Evolutionary conservation across 2,113 vertebrate genomes (phyloP).

Genomic region (Shinisaurus crocodilurus): DNA sequence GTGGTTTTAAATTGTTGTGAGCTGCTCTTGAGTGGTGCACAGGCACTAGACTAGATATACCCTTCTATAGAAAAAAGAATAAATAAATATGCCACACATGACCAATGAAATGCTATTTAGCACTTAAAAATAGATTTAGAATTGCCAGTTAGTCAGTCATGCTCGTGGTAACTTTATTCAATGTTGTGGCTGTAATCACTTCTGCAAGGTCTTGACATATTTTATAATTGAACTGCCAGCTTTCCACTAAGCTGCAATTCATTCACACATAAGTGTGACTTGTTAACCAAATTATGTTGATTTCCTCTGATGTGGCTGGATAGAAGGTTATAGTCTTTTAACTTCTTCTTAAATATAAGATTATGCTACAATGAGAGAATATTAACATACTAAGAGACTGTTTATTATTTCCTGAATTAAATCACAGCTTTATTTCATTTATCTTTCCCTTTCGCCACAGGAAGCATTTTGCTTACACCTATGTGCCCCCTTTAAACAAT

Average conservation of each 20-base stretch:
- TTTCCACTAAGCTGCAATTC: conserved; percentile 71
- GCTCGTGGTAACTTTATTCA: conserved; percentile 70
- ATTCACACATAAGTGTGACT: conserved; percentile 70
- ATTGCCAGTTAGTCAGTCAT: conserved; percentile 69
- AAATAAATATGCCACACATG: not conserved
- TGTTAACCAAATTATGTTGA: conserved; percentile 76
- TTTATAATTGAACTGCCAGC: conserved; percentile 77
- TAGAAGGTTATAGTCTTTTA: conserved; percentile 53
- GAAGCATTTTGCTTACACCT: conserved; percentile 42
- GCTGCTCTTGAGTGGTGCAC: not conserved
- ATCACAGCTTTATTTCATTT: conserved; percentile 55
- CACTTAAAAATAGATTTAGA: conserved; percentile 71
- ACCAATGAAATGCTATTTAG: conserved; percentile 49
- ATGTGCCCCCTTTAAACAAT: not conserved
- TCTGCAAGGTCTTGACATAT: conserved; percentile 70
- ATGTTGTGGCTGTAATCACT: conserved; percentile 67
- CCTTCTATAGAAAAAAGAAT: not conserved
- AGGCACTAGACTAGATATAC: not conserved
- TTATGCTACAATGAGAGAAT: conserved; percentile 50
- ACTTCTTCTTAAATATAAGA: conserved; percentile 52
- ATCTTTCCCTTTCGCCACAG: conserved; percentile 59
- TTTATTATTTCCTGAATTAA: conserved; percentile 57
- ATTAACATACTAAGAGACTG: conserved; percentile 60
- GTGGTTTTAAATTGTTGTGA: not conserved
- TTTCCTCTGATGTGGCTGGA: conserved; percentile 68